Evolutionary conservation across 2,888 invertebrate genomes (phyloP).

Genomic region (Cheilosia impressa): DNA sequence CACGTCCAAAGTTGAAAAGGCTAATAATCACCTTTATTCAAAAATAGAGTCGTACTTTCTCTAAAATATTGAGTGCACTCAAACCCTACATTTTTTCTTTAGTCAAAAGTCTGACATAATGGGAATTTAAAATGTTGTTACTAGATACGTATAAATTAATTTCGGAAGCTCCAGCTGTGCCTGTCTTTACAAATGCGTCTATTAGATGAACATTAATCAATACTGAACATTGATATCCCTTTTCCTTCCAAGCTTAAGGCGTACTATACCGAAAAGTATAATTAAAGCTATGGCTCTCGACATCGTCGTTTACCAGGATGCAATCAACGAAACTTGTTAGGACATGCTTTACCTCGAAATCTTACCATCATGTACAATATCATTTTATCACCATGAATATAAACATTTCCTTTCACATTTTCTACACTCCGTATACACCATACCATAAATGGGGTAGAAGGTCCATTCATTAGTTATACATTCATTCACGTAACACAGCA

Average conservation of each 20-base stretch:
- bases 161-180: no score
- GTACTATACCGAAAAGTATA: not conserved
- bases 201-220: no score
- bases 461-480: slow-evolving; percentile 38
- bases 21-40: no score
- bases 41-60: no score
- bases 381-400: slow-evolving; percentile 5
- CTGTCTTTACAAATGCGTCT: no score
- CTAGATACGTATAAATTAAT: no score
- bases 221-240: no score
- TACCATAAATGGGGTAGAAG: not conserved
- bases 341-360: not conserved
- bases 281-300: slow-evolving; percentile 15
- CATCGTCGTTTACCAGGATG: slow-evolving; percentile 7
- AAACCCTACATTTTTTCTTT: no score
- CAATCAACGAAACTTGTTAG: slow-evolving; percentile 17
- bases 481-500: slow-evolving; percentile 21
- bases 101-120: no score
- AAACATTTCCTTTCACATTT: not conserved
- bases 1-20: no score
- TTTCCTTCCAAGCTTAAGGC: not conserved
- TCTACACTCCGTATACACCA: slow-evolving; percentile 3
- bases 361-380: slow-evolving; percentile 12
- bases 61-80: no score
- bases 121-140: no score